Evolutionary conservation across 2,888 invertebrate species (phyloP).

Genomic region (Strigamia maritima): DNA sequence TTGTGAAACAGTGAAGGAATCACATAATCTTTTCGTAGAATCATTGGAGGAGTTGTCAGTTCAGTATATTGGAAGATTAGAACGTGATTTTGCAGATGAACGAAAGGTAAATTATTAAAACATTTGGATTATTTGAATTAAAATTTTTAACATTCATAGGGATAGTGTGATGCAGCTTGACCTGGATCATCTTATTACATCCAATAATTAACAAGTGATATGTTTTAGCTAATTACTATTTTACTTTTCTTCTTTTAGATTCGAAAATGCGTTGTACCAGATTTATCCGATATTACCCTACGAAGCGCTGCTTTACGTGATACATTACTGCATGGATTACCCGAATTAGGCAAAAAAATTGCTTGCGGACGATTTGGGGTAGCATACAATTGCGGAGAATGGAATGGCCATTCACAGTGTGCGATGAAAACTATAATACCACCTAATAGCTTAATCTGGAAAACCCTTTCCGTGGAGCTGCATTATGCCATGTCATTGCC

Average conservation of each 20-base stretch:
- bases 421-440: constrained; percentile 85
- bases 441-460: constrained; percentile 83
- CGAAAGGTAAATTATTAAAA: constrained; percentile 54
- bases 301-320: constrained; percentile 81
- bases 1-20: constrained; percentile 60
- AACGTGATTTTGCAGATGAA: constrained; percentile 75
- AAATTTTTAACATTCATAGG: neutral
- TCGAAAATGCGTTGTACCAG: constrained; percentile 73
- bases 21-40: constrained; percentile 73
- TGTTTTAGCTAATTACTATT: too few relatives aligned
- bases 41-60: constrained; percentile 68
- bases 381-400: constrained; percentile 74
- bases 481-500: constrained; percentile 84
- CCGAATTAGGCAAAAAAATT: constrained; percentile 56
- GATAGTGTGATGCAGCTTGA: neutral
- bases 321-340: constrained; percentile 63
- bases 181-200: too few relatives aligned
- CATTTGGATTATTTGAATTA: neutral
- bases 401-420: constrained; percentile 70
- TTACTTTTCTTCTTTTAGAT: constrained; percentile 51
- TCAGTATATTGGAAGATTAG: constrained; percentile 68
- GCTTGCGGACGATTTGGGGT: constrained; percentile 84
- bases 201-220: too few relatives aligned
- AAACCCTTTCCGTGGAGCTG: constrained; percentile 86
- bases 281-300: constrained; percentile 73